Percentiles rank a stretch among this genome's conserved stretches.
phyloP scores from a whole-genome alignment of 2,888 invertebrate genomes.

The Platypus cylindrus region DNA sequence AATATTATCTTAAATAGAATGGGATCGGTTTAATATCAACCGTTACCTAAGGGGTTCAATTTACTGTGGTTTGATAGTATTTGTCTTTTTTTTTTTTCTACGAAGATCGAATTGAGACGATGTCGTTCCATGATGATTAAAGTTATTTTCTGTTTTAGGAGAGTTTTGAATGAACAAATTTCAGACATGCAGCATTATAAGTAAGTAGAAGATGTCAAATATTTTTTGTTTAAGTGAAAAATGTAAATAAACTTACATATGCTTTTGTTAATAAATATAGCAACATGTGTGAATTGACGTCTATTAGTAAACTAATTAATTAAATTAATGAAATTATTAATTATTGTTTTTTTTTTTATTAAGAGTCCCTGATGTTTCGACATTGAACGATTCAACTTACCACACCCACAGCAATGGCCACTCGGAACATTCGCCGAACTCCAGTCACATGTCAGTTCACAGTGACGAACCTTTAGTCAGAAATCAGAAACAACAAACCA shows the following conservation, averaged over 20 bases:
- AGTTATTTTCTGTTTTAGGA: conserved; percentile 39
- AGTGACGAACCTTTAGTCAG: conserved; percentile 44
- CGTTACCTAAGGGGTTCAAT: no score
- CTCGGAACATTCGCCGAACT: conserved; percentile 50
- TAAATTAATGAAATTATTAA: neutral
- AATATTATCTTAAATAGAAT: no score
- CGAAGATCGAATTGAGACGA: conserved; percentile 17
- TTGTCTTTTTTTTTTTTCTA: conserved; percentile 5
- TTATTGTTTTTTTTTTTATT: conserved; percentile 6
- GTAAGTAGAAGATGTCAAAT: conserved; percentile 36
- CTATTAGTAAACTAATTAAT: neutral
- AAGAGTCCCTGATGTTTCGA: conserved; percentile 28
- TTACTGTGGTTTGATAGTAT: no score
- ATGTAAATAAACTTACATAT: no score
- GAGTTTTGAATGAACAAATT: conserved; percentile 49
- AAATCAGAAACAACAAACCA: conserved; percentile 54
- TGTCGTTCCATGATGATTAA: no score
- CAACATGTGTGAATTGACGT: no score
- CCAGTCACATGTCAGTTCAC: conserved; percentile 40
- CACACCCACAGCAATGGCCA: conserved; percentile 50
- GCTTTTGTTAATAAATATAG: neutral
- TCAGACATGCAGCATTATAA: conserved; percentile 54
- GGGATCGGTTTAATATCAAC: no score
- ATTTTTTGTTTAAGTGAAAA: no score
- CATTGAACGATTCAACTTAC: conserved; percentile 29